These are phyloP conservation scores for Pseudorasbora parva DNA, from an alignment of 2,113 vertebrate genomes.

Conservation along the genomic window DNA sequence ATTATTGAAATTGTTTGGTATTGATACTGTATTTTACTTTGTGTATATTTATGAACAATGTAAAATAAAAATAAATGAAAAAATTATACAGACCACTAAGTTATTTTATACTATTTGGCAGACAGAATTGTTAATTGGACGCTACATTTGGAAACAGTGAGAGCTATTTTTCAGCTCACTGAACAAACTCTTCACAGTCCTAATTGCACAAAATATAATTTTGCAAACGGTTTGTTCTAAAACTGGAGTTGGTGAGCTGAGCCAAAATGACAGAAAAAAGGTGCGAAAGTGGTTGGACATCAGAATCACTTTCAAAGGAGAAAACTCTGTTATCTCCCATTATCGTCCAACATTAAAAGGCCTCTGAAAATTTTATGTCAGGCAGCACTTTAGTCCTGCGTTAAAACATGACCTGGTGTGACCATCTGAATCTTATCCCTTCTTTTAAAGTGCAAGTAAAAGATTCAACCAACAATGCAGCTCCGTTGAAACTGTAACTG, in stretches of 20 bases:
- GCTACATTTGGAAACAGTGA: background rate
- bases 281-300: background rate
- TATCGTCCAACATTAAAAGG: background rate
- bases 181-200: background rate
- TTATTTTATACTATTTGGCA: conserved; percentile 2
- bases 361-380: background rate
- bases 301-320: background rate
- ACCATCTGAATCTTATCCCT: background rate
- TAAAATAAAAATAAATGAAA: too few relatives aligned
- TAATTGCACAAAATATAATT: conserved; percentile 4
- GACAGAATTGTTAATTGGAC: background rate
- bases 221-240: background rate
- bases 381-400: background rate
- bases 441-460: background rate
- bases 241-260: background rate
- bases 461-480: background rate
- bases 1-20: too few relatives aligned
- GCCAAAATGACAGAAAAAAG: background rate
- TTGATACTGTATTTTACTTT: too few relatives aligned
- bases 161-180: background rate
- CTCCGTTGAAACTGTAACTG: background rate
- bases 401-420: background rate
- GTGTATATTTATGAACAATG: too few relatives aligned
- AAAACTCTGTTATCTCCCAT: background rate
- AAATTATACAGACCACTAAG: background rate